Evolutionary conservation across 2,888 invertebrate genomes (phyloP).

Genomic region (Chrysolina haemoptera): DNA sequence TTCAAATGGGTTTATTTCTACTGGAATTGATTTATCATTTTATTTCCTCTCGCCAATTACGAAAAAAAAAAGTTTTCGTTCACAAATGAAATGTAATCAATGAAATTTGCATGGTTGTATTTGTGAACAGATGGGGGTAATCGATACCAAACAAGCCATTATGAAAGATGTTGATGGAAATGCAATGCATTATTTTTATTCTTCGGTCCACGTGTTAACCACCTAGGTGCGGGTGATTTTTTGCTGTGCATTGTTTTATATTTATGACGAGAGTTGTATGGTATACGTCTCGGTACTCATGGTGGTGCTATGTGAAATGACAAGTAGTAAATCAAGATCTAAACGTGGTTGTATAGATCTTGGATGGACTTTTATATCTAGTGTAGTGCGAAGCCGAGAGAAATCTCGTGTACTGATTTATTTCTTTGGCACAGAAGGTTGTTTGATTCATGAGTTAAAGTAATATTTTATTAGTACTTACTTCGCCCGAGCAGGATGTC

Average conservation of each 20-base stretch:
- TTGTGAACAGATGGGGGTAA: conserved; percentile 23
- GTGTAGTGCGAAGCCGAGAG: not conserved
- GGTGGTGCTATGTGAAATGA: conserved; percentile 27
- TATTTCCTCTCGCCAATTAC: too few relatives aligned
- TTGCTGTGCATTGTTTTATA: not conserved
- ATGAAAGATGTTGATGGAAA: conserved; percentile 15
- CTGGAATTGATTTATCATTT: too few relatives aligned
- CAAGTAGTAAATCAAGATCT: not conserved
- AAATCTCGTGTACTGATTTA: not conserved
- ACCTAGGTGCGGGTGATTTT: conserved; percentile 26
- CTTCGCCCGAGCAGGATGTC: not conserved
- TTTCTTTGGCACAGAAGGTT: not conserved
- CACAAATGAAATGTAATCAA: conserved; percentile 4
- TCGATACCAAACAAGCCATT: not conserved
- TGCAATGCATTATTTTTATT: not conserved
- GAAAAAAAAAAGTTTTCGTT: too few relatives aligned
- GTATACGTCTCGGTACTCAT: not conserved
- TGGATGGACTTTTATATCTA: not conserved
- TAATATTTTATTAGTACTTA: not conserved
- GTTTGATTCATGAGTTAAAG: not conserved
- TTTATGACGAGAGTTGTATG: conserved; percentile 1
- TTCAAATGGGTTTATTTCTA: too few relatives aligned
- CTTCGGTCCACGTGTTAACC: not conserved
- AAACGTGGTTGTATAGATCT: not conserved
- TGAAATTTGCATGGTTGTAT: conserved; percentile 24